These are phyloP conservation scores for Melikaiella ostensackeni DNA, from an alignment of 2,888 invertebrate genomes.

Conservation along the genomic window DNA sequence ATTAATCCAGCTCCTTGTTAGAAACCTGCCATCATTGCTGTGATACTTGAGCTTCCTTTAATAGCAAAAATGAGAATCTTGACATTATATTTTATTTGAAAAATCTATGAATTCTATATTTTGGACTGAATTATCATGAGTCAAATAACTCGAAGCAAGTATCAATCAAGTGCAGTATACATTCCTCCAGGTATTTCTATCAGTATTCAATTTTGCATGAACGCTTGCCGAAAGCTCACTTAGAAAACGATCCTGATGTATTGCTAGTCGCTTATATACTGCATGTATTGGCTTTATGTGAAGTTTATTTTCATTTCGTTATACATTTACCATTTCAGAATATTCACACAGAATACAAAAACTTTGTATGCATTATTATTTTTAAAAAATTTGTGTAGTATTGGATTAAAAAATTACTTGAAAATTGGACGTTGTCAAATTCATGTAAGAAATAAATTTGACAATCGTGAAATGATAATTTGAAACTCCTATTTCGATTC, in stretches of 20 bases:
- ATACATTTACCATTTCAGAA: not conserved
- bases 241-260: not conserved
- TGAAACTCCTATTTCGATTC: not conserved
- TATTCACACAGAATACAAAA: not conserved
- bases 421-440: too few relatives aligned
- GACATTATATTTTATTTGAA: not conserved
- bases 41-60: not conserved
- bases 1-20: not conserved
- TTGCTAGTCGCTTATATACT: not conserved
- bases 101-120: not conserved
- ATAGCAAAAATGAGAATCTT: not conserved
- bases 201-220: constrained; percentile 29
- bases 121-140: constrained; percentile 14
- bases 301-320: not conserved
- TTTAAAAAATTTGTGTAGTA: too few relatives aligned
- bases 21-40: not conserved
- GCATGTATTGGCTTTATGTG: not conserved
- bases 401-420: too few relatives aligned
- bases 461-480: not conserved
- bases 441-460: too few relatives aligned
- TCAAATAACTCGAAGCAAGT: not conserved
- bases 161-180: not conserved
- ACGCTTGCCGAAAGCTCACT: not conserved
- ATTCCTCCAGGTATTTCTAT: constrained; percentile 24
- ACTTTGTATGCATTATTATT: not conserved